Base-by-base conservation (phyloP, 2,888 invertebrate species). In the Plutella xylostella region DNA sequence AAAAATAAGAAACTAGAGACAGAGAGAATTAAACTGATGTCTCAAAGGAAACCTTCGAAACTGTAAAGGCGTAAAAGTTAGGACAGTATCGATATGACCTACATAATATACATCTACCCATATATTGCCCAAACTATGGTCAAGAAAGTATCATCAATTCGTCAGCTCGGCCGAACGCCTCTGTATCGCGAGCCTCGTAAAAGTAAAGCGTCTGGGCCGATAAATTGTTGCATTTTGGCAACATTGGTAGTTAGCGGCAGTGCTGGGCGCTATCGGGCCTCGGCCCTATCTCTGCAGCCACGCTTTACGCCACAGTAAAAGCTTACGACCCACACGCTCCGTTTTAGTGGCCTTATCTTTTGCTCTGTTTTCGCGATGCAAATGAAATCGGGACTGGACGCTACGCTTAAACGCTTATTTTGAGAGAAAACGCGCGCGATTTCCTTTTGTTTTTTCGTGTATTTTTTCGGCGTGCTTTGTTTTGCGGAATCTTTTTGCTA, bases 221-320 rank as follows among this genome's bases (percentile, higher is more conserved):
- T 43, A 43, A 43, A 43, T 43, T 35, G 43, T 25, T 25, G 22
- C 35, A 34, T 42, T 43, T 35, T 43, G 43, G 43, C 43, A 35
- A 35, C 34, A 43, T 42, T 34, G 25, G 39, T 22, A 34, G 31
- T 42, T 42, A 43, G 25, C 18, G 31, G 39, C 39, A 31, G 25
- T 39, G 39, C 30, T 20, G 15, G 40, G 39, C 20, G 17, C 31
- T 14, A 42, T 11, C 25, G 22, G 37, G 33, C 28, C 19, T 15
- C 35, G 41, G 45, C 43, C 49, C 54, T 57, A 60, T 59, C 60
- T 55, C 52, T 50, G 55, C 51, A 49, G 45, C 55, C 37, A 44
- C 46, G 49, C 47, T 55, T 49, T 43, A 49, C 47, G 48, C 37
- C 48, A 49, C 54, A 41, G 52, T 58, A 55, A 61, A 61, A 61